Evolutionary conservation across 37 sponge, comb jelly and placozoan species (phyloP), one percentile per base, ranked within the genome.

Genomic region (Aphrocallistes beatrix): DNA sequence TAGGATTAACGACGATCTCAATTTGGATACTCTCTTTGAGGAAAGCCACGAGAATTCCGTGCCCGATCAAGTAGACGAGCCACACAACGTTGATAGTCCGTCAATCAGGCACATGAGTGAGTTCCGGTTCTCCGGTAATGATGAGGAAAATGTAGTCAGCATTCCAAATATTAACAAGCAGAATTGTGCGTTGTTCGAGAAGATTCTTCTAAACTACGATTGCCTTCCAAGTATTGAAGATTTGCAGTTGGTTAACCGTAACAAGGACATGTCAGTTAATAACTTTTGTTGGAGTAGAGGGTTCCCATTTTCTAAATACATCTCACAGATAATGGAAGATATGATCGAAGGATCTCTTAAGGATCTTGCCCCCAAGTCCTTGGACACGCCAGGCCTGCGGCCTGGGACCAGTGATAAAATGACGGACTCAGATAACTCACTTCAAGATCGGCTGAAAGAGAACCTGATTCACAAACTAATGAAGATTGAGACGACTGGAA

Each of bases 1-100:
- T 60, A 3, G 75, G 75, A 60, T 60, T 60, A 60, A 60, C n/a
- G 75, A 60, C 34, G 75, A 60, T 60, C 75, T 60, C 34, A 60
- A 60, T 28, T 13, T 60, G 8, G 75, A 60, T 13, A 60, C 75
- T 19, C 34, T 60, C 8, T 60, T 60, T 30, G 32, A 60, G 17
- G 75, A 60, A 60, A 60, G 28, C n/a, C 6, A 60, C 75, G 6
- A 32, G 75, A 60, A 25, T 6, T 21, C 75, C 3, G 32, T 32
- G 8, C 28, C 8, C 3, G 8, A 3, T 3, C 28, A 60, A 8
- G 75, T 25, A 21, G 75, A 60, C 75, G n/a, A 60, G 6, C 75
- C 10, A 13, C 3, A 60, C 34, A 30, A 60, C 34, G 75, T 60
- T 25, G 75, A 60, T 3, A 19, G 28, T 3, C 75, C 75, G n/a